A percentile compares a stretch with the other conserved stretches of the same genome.
Evolutionary conservation across 2,888 invertebrate species (phyloP).

Genomic region (Drosophila neotestacea): DNA sequence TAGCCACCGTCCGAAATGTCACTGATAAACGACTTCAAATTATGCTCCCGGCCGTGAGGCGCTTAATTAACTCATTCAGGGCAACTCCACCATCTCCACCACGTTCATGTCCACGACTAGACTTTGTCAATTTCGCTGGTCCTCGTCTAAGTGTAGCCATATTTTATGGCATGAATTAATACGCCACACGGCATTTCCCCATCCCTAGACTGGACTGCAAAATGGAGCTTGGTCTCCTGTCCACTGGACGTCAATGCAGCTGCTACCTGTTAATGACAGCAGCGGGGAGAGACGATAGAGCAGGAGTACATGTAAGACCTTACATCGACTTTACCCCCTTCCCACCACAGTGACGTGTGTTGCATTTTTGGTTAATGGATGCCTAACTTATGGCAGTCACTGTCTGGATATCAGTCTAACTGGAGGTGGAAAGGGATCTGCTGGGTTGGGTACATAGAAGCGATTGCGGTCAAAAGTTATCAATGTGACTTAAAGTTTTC

Average conservation of each 20-base stretch:
- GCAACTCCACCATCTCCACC: constrained; percentile 17
- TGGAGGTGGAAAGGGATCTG: background rate
- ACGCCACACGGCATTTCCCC: constrained; percentile 36
- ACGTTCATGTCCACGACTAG: constrained; percentile 23
- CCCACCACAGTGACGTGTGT: constrained; percentile 46
- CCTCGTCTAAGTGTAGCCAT: constrained; percentile 65
- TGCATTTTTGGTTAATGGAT: constrained; percentile 76
- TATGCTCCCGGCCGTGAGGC: constrained; percentile 83
- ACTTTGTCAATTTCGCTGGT: constrained; percentile 50
- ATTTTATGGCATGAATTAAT: constrained; percentile 77
- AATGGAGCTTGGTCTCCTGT: constrained; percentile 17
- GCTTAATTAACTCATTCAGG: constrained; percentile 84
- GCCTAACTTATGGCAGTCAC: constrained; percentile 63
- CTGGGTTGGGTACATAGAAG: background rate
- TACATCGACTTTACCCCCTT: background rate
- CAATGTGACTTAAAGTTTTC: background rate
- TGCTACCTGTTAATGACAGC: constrained; percentile 73
- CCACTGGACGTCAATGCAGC: constrained; percentile 67
- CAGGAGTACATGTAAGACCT: constrained; percentile 9
- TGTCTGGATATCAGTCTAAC: constrained; percentile 45
- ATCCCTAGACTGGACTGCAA: background rate
- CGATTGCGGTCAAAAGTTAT: constrained; percentile 47
- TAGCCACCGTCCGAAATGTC: constrained; percentile 68
- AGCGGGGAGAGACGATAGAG: background rate
- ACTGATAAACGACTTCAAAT: constrained; percentile 84